phyloP scores from a whole-genome alignment of 2,113 vertebrate genomes.

The Epinephelus fuscoguttatus region DNA sequence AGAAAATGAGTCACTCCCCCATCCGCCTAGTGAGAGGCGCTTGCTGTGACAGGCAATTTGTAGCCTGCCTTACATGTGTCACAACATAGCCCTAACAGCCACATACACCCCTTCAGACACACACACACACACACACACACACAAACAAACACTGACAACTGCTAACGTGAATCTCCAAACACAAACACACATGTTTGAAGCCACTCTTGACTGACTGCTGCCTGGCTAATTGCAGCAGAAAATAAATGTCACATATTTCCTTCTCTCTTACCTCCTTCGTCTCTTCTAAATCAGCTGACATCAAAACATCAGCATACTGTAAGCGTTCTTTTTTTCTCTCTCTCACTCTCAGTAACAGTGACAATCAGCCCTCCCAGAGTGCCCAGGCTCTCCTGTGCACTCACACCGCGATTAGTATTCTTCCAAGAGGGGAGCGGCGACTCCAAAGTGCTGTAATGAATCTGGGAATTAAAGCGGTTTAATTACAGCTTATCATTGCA shows the following conservation, averaged over 20 bases:
- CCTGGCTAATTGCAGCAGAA: constrained; percentile 50
- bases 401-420: constrained; percentile 61
- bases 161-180: constrained; percentile 35
- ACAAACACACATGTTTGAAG: constrained; percentile 26
- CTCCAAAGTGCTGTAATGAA: constrained; percentile 72
- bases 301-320: not conserved
- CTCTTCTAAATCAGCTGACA: not conserved
- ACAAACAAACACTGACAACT: constrained; percentile 21
- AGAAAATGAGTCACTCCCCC: constrained; percentile 72
- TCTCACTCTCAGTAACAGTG: not conserved
- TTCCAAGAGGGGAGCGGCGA: constrained; percentile 47
- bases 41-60: constrained; percentile 78
- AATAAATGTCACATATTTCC: constrained; percentile 25
- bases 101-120: constrained; percentile 43
- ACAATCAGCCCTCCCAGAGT: constrained; percentile 13
- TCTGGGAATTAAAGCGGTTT: constrained; percentile 74
- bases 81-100: constrained; percentile 68
- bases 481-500: constrained; percentile 78
- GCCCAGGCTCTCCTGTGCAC: constrained; percentile 25
- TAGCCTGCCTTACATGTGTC: constrained; percentile 74
- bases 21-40: constrained; percentile 51
- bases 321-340: not conserved
- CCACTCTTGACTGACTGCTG: constrained; percentile 26
- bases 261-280: not conserved
- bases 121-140: constrained; percentile 12